phyloP scores from a whole-genome alignment of 2,888 invertebrate genomes.

The Drosophila fulvimacula region DNA sequence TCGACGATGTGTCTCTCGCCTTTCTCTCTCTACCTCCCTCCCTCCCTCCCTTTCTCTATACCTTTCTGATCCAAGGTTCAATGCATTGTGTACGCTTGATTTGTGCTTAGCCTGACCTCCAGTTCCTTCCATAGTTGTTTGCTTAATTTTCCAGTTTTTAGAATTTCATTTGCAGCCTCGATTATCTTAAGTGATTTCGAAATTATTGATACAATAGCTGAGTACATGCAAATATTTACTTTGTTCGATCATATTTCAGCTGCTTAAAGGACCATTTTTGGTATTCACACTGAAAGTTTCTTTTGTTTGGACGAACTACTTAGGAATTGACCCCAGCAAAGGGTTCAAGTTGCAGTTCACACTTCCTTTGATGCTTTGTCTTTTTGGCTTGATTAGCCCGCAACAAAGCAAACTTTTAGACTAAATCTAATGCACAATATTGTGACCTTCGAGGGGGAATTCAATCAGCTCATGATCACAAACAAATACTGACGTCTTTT shows the following conservation, averaged over 20 bases:
- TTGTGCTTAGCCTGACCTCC: conserved; percentile 26
- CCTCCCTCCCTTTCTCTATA: not conserved
- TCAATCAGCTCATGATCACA: conserved; percentile 13
- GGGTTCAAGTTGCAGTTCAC: conserved; percentile 36
- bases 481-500: conserved; percentile 7
- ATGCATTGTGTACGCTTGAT: conserved; percentile 60
- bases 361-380: conserved; percentile 36
- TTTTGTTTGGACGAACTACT: conserved; percentile 28
- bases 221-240: conserved; percentile 14
- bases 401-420: conserved; percentile 11
- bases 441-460: conserved; percentile 18
- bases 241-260: conserved; percentile 20
- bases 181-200: conserved; percentile 49
- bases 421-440: conserved; percentile 3
- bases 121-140: conserved; percentile 12
- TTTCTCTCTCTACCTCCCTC: not conserved
- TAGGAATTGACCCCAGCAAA: conserved; percentile 28
- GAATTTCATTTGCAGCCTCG: conserved; percentile 35
- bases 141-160: conserved; percentile 32
- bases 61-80: conserved; percentile 52
- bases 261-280: conserved; percentile 1
- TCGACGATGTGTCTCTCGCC: not conserved
- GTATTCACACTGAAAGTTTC: conserved; percentile 3
- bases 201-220: conserved; percentile 25
- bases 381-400: conserved; percentile 9